Evolutionary conservation across 2,888 invertebrate genomes (phyloP), one percentile per base, ranked within the genome.

Genomic region (Trypoxylon attenuatum): DNA sequence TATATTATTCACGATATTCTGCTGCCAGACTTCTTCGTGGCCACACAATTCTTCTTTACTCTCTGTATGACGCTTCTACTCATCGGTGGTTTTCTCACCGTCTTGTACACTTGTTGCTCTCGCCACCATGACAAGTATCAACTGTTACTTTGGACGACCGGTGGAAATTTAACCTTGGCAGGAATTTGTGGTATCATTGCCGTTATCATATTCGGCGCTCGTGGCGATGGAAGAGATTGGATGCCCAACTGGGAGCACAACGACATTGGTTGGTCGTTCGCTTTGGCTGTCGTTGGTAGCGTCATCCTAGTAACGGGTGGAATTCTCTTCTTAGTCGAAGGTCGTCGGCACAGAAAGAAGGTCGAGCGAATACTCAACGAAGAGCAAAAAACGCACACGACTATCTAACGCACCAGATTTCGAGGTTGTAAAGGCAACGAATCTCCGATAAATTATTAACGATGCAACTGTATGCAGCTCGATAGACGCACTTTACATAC

Each of bases 231-330:
- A 2, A 90, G 98, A 71, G 96, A 95, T 81, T 96, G 97, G 94
- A 96, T 98, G 95, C 97, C 98, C 0, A 92, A 96, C 80, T 96
- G 97, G 94, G 95, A 98, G 80, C 94, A 97, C 85, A 98, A 98
- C 88, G 94, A 96, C 84, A 91, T 98, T 54, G 94, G 97, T 8
- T 98, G 97, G 96, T 95, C 97, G 0, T 98, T 92, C 88, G 98
- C 95, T 0, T 88, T 98, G 27, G 96, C 92, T 15, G 94, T 93
- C 1, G 88, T 96, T 41, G 96, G 96, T 1, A 93, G 94, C 0
- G 89, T 96, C 22, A 86, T 92, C 41, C 88, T 95, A 1, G 90
- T 94, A 63, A 92, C 95, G 1, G 91, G 94, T 6, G 96, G 96
- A 6, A 90, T 93, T 46, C 88, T 97, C 4, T 97, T 94, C 83